phyloP scores from a whole-genome alignment of 2,888 invertebrate species.

The Amaurobius ferox region DNA sequence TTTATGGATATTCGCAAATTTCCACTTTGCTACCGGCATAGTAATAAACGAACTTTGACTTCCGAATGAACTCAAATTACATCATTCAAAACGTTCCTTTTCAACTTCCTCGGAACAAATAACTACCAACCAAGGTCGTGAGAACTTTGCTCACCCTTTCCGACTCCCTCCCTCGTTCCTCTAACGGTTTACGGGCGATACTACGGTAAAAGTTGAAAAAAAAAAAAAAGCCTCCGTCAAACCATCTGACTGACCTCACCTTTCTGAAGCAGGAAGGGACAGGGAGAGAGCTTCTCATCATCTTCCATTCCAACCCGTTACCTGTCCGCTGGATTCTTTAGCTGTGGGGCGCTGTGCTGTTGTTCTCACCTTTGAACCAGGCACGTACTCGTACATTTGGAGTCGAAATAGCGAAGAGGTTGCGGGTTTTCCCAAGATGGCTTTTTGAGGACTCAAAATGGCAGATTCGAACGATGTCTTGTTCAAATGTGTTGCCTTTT shows the following conservation, averaged over 20 bases:
- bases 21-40: no score
- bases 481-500: no score
- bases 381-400: not conserved
- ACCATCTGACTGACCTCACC: constrained; percentile 2
- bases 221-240: not conserved
- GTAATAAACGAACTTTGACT: no score
- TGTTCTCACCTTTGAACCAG: not conserved
- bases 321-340: no score
- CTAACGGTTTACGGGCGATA: not conserved
- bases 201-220: not conserved
- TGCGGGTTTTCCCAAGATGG: not conserved
- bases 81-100: no score
- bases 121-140: not conserved
- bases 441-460: no score
- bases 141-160: not conserved
- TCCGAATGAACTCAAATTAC: no score
- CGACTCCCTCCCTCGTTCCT: not conserved
- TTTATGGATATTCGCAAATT: no score
- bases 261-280: not conserved
- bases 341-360: not conserved
- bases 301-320: not conserved
- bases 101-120: no score
- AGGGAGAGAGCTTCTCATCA: not conserved
- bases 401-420: not conserved
- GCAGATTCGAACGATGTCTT: no score